Base-by-base conservation (phyloP, 1,140 invertebrate genomes). In the Probaryconus sp. region DNA sequence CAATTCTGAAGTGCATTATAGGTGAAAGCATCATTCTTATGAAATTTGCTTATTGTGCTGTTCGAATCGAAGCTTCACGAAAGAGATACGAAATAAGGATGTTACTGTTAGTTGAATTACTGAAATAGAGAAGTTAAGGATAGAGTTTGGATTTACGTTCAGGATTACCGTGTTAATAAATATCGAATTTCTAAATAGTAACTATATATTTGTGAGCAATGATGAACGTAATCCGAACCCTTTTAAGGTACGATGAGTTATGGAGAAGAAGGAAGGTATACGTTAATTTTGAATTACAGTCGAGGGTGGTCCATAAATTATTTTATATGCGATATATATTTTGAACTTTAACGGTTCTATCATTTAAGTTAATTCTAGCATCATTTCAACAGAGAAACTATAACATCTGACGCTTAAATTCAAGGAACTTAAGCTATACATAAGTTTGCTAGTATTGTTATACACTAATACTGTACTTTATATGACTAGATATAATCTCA, bases 51-150 rank as follows among this genome's bases (percentile, higher is more conserved):
- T 50, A 61, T 21, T 17, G 20, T 56, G 31, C 24, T 50, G 48
- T 48, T 73, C 55, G 35, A 51, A 43, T 55, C 71, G 71, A 75
- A 75, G 71, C 71, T 75, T 75, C 71, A 43, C 71, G 64, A 63
- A 64, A 68, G 71, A 63, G 43, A 68, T 75, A 75, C 50, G 38
- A 73, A 73, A 73, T 45, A 38, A 64, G 35, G n/a, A 60, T 38
- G 47, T 35, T 30, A 40, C 42, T 38, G 42, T 53, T 6, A 33
- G 10, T n/a, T n/a, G 10, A 50, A 51, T 51, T 38, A 65, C 42
- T 16, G 0, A 43, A 40, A n/a, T n/a, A n/a, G n/a, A n/a, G n/a
- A n/a, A n/a, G n/a, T n/a, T n/a, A n/a, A n/a, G 14, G 14, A n/a
- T 17, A 40, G 56, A 31, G 10, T 0, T 48, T 13, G 11, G 21